Conservation (phyloP, 2,797 vertebrate genomes). For the Gadopsis bispinosus region DNA sequence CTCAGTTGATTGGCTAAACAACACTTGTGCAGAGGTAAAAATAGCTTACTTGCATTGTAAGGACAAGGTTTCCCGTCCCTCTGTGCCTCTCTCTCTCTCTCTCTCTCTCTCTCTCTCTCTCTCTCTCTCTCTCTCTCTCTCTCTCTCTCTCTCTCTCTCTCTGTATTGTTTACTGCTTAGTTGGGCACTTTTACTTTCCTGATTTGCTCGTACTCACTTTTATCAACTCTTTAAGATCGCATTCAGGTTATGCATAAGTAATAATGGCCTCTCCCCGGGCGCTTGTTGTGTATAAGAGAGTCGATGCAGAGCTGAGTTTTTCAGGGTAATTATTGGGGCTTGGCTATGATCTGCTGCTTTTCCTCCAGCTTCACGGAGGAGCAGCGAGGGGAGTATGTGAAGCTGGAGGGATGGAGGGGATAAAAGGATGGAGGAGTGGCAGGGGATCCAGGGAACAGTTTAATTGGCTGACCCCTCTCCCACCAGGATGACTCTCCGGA, state of each 20-base stretch:
- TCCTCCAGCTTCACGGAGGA: slow-evolving; percentile 13
- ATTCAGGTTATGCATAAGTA: slow-evolving; percentile 52
- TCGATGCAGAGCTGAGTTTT: slow-evolving; percentile 25
- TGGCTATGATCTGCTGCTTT: slow-evolving; percentile 38
- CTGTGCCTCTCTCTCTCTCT: slow-evolving; percentile 4
- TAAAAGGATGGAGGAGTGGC: slow-evolving; percentile 47
- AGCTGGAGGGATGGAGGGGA: slow-evolving; percentile 39
- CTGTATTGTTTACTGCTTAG: slow-evolving; percentile 38
- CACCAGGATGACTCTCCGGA: slow-evolving; percentile 51
- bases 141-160: slow-evolving; percentile 9
- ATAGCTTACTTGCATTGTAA: slow-evolving; percentile 42
- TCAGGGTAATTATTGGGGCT: slow-evolving; percentile 48
- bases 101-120: slow-evolving; percentile 8
- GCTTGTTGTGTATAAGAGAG: slow-evolving; percentile 34
- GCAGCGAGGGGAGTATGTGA: slow-evolving; percentile 3
- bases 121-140: slow-evolving; percentile 10
- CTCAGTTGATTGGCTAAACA: slow-evolving; percentile 53
- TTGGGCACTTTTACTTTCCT: slow-evolving; percentile 25
- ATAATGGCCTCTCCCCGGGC: slow-evolving; percentile 31
- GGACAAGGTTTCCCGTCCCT: slow-evolving; percentile 12
- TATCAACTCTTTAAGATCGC: slow-evolving; percentile 23
- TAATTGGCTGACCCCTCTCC: slow-evolving; percentile 64
- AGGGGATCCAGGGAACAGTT: slow-evolving; percentile 45
- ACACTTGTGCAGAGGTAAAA: slow-evolving; percentile 49
- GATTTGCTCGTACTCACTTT: slow-evolving; percentile 29